phyloP scores from a whole-genome alignment of 2,888 invertebrate species.

The Hemistola chrysoprasaria region DNA sequence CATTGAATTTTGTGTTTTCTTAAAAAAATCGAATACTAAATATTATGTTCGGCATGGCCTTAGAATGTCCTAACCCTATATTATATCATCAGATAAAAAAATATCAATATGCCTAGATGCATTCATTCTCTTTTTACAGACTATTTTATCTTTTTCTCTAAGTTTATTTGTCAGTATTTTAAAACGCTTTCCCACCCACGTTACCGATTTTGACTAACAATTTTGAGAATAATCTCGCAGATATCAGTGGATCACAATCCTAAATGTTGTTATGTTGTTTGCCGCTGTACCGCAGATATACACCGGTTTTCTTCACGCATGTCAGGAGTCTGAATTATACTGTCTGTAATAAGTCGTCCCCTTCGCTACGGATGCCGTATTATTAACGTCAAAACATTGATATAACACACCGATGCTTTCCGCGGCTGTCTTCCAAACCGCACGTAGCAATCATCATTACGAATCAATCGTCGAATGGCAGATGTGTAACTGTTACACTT shows the following conservation, averaged over 20 bases:
- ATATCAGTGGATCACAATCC: slow-evolving; percentile 3
- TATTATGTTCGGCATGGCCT: no score
- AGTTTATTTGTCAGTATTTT: no score
- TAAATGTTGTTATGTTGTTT: slow-evolving; percentile 26
- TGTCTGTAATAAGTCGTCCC: slow-evolving; percentile 61
- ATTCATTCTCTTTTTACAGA: no score
- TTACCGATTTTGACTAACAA: no score
- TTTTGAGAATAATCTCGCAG: no score
- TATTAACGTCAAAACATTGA: slow-evolving; percentile 66
- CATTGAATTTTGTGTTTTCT: no score
- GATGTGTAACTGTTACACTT: slow-evolving; percentile 72
- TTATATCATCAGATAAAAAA: no score
- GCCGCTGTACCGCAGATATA: slow-evolving; percentile 29
- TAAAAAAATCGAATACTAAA: no score
- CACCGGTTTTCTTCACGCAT: slow-evolving; percentile 38
- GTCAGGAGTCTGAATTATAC: slow-evolving; percentile 53
- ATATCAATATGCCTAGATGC: no score
- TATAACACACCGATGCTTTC: slow-evolving; percentile 57
- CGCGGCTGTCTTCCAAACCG: slow-evolving; percentile 58
- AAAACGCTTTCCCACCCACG: no score
- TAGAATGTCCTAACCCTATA: no score
- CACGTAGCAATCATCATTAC: slow-evolving; percentile 52
- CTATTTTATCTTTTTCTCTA: no score
- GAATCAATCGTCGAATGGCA: slow-evolving; percentile 36
- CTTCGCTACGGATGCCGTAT: slow-evolving; percentile 53